phyloP scores from a whole-genome alignment of 2,113 vertebrate genomes.

The Peucedramus taeniatus region DNA sequence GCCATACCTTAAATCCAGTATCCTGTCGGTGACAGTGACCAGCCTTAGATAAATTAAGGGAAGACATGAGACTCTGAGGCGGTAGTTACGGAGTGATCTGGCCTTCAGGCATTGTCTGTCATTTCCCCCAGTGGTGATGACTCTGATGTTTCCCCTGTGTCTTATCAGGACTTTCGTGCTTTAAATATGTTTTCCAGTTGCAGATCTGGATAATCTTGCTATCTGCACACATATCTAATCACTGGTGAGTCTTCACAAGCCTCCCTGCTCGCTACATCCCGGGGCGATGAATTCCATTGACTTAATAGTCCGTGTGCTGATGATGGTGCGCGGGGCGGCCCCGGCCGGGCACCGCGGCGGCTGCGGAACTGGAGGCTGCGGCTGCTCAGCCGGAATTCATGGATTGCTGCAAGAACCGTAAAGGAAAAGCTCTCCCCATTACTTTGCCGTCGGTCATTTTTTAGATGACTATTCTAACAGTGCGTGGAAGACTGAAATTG shows the following conservation, averaged over 20 bases:
- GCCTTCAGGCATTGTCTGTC: neutral
- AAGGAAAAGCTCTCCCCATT: neutral
- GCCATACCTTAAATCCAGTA: neutral
- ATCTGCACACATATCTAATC: neutral
- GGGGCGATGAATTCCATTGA: constrained; percentile 5
- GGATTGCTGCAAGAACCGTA: neutral
- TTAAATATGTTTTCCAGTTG: neutral
- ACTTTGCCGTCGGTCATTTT: neutral
- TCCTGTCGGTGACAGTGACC: constrained; percentile 27
- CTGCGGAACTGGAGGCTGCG: neutral
- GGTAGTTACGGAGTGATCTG: neutral
- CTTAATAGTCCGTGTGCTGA: neutral
- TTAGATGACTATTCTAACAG: neutral
- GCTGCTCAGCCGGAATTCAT: neutral
- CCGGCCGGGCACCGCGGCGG: neutral
- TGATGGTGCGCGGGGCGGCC: neutral
- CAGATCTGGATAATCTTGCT: neutral
- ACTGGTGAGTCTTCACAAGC: neutral
- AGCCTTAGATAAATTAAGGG: neutral
- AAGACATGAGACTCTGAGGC: neutral
- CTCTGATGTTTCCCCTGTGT: neutral
- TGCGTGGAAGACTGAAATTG: neutral
- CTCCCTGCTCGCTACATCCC: neutral
- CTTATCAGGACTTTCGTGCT: neutral
- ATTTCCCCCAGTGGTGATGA: neutral